Evolutionary conservation across 23 tunicate species (phyloP), one percentile per base, ranked within the genome.

Genomic region (Oikopleura dioica): DNA sequence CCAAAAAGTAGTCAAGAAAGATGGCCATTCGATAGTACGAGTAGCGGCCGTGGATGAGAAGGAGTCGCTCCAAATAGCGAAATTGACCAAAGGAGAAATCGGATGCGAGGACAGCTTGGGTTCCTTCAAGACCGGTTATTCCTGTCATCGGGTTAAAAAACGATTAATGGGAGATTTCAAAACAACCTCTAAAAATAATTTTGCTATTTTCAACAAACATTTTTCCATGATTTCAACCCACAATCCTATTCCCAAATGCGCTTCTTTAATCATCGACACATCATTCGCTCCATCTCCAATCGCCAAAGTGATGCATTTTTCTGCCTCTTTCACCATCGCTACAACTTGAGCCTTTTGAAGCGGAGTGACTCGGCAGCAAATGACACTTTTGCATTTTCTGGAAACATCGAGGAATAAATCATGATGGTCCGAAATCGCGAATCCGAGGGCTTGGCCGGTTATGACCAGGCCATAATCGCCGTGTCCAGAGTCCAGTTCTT

Each of bases 221-320:
- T n/a, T n/a, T n/a, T n/a, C n/a, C n/a, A n/a, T n/a, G n/a, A n/a
- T n/a, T n/a, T n/a, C n/a, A n/a, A n/a, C n/a, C n/a, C n/a, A n/a
- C n/a, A n/a, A n/a, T 9, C 72, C 72, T 23, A 63, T 26, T 63
- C 72, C 72, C 4, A 63, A 4, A 63, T 63, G 72, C 4, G 72
- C 72, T 24, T 24, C 72, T 63, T 63, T 23, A 63, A 63, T 63
- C 72, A 63, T 63, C 30, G 72, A 23, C 4, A 63, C 72, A 63
- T 63, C 72, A 63, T 63, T 63, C 4, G 72, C 72, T 28, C 72
- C 72, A 28, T 63, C 72, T 63, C 72, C 72, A 29, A 63, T 63
- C 2, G 72, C 26, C n/a, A 63, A 26, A 24, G 72, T 63, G 28
- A 63, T 28, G 4, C 28, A 4, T 16, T 63, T 16, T 63, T 63